phyloP scores from a whole-genome alignment of 2,888 invertebrate genomes.

The Dermolepida albohirtum region DNA sequence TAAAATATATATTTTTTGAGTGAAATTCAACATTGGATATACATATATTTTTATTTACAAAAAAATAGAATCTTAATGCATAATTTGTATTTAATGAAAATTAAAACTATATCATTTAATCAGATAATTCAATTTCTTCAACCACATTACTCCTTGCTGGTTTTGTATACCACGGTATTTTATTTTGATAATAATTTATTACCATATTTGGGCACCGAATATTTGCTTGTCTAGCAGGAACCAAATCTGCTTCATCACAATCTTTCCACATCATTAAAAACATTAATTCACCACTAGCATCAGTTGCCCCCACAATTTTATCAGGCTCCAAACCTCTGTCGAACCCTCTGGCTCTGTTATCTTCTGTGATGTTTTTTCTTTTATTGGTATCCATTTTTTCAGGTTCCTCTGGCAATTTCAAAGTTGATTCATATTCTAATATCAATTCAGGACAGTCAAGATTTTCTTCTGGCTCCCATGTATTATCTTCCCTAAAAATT shows the following conservation, averaged over 20 bases:
- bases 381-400: constrained; percentile 56
- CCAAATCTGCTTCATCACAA: constrained; percentile 75
- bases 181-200: constrained; percentile 73
- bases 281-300: constrained; percentile 88
- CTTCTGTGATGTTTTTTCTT: constrained; percentile 62
- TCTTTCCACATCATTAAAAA: constrained; percentile 90
- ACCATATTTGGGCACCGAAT: constrained; percentile 73
- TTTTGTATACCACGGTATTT: constrained; percentile 53
- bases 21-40: no score
- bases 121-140: constrained; percentile 50
- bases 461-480: constrained; percentile 88
- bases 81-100: constrained; percentile 3
- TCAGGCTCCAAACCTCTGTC: constrained; percentile 84
- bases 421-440: constrained; percentile 60
- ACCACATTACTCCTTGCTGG: constrained; percentile 35
- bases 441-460: constrained; percentile 82
- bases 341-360: constrained; percentile 75
- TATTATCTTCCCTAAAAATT: constrained; percentile 70
- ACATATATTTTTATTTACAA: no score
- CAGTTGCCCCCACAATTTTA: constrained; percentile 90
- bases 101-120: constrained; percentile 41
- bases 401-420: constrained; percentile 38
- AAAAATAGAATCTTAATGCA: no score
- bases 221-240: constrained; percentile 72
- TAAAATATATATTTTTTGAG: no score